Evolutionary conservation across 2,797 vertebrate species (phyloP).

Genomic region (Amphiprion clarkii): DNA sequence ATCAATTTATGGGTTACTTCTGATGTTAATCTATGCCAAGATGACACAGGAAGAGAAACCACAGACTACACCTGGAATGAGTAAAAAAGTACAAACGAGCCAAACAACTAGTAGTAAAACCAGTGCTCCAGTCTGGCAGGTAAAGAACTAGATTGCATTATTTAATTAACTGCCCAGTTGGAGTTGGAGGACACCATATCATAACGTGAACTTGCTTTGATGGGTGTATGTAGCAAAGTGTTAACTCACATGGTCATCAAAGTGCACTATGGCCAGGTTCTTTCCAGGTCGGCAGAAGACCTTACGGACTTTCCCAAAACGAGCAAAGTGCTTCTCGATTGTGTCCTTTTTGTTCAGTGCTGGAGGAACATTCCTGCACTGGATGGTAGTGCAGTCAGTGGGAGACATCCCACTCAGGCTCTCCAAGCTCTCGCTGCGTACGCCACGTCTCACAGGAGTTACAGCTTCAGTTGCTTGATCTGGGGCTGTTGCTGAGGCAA

Average conservation of each 20-base stretch:
- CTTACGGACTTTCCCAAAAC: slow-evolving; percentile 88
- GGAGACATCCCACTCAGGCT: slow-evolving; percentile 76
- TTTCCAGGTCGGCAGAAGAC: slow-evolving; percentile 86
- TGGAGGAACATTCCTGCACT: slow-evolving; percentile 89
- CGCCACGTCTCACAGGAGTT: slow-evolving; percentile 59
- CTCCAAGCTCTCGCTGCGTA: slow-evolving; percentile 85
- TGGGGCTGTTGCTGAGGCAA: slow-evolving; percentile 31
- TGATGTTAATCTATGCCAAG: not conserved
- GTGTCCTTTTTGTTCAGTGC: slow-evolving; percentile 85
- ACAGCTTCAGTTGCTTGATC: slow-evolving; percentile 37
- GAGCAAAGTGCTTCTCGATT: slow-evolving; percentile 89
- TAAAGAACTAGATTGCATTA: not conserved
- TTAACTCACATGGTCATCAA: slow-evolving; percentile 91
- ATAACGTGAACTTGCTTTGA: too few relatives aligned
- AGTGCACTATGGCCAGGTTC: slow-evolving; percentile 88
- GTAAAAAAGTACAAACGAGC: too few relatives aligned
- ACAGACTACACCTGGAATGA: not conserved
- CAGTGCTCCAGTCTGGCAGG: not conserved
- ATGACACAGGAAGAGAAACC: not conserved
- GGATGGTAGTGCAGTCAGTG: slow-evolving; percentile 83
- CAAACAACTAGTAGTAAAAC: not conserved
- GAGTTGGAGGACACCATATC: too few relatives aligned
- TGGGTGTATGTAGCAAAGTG: not conserved
- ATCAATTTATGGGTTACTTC: not conserved
- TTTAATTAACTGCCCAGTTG: not conserved